These are phyloP conservation scores for Trachemys scripta DNA, from an alignment of 2,113 vertebrate species.

Conservation along the genomic window DNA sequence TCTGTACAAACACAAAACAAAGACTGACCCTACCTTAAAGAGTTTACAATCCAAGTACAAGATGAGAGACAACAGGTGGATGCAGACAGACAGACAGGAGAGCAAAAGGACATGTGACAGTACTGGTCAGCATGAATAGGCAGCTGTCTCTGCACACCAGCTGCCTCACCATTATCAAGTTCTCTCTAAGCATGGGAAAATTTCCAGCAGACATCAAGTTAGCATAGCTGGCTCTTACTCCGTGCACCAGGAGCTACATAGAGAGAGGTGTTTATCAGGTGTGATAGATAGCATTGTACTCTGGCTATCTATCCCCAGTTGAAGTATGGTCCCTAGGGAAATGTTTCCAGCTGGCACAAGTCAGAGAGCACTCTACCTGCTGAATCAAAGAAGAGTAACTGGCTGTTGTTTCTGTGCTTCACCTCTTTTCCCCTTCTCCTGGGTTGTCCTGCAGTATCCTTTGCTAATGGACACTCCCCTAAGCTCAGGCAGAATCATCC, in stretches of 20 bases:
- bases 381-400: not conserved
- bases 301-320: not conserved
- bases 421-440: not conserved
- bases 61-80: not conserved
- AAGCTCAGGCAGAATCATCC: not conserved
- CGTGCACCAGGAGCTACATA: not conserved
- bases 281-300: not conserved
- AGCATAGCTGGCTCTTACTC: not conserved
- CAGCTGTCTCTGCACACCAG: fast-evolving
- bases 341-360: not conserved
- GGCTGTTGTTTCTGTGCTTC: not conserved
- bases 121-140: not conserved
- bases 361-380: not conserved
- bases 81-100: not conserved
- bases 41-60: not conserved
- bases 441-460: not conserved
- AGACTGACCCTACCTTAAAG: not conserved
- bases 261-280: not conserved
- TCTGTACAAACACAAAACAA: not conserved
- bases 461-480: not conserved
- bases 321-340: not conserved
- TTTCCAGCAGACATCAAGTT: not conserved
- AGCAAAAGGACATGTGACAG: not conserved
- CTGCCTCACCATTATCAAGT: not conserved
- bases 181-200: not conserved